Percentiles rank a stretch among this genome's conserved stretches.
Evolutionary conservation across 92 coral and sea anemone species (phyloP).

Genomic region (Porites lobata): DNA sequence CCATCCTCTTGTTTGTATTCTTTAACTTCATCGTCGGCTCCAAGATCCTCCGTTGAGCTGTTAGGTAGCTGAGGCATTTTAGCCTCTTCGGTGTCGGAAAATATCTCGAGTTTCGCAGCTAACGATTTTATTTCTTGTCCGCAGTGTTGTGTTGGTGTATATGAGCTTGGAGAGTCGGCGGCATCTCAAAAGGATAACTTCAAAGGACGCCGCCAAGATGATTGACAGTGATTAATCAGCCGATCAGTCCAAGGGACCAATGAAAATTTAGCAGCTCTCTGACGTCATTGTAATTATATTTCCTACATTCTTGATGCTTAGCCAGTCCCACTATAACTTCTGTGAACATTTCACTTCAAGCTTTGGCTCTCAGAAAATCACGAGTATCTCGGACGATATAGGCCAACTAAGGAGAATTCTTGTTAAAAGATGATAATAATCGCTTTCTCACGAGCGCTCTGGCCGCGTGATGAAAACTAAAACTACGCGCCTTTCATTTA

Average conservation of each 20-base stretch:
- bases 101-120: conserved; percentile 67
- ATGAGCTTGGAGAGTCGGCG: conserved; percentile 63
- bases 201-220: conserved; percentile 95
- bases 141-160: conserved; percentile 83
- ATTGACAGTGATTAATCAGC: conserved; percentile 99
- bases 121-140: conserved; percentile 68
- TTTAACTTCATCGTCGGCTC: conserved; percentile 98
- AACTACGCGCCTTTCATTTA: conserved; percentile 10
- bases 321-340: conserved; percentile 70
- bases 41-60: conserved; percentile 95
- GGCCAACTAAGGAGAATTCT: conserved; percentile 14
- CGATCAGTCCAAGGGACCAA: conserved; percentile 95
- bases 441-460: not conserved
- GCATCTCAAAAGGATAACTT: conserved; percentile 73
- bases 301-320: conserved; percentile 70
- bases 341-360: conserved; percentile 29
- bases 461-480: conserved; percentile 11
- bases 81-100: conserved; percentile 73
- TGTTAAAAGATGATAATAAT: conserved; percentile 11
- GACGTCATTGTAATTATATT: conserved; percentile 85
- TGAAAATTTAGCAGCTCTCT: conserved; percentile 77
- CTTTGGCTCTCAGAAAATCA: conserved; percentile 25
- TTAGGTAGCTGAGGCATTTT: conserved; percentile 99
- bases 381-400: conserved; percentile 33
- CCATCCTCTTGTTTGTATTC: conserved; percentile 98